Conservation (phyloP, 2,797 vertebrate genomes). For the Ctenopoma kingsleyae region DNA sequence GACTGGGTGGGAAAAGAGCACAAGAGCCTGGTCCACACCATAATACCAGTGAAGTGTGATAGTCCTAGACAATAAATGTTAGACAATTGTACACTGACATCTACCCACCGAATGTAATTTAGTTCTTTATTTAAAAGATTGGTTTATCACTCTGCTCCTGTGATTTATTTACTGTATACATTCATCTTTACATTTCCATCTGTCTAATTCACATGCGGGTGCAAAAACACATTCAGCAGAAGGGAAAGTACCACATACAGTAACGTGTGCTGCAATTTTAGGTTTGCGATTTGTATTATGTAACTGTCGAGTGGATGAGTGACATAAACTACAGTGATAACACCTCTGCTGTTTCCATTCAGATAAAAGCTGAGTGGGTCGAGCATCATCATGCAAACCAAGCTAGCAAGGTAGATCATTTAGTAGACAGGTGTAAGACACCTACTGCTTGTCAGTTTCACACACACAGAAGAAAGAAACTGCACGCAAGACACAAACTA, state of each 20-base stretch:
- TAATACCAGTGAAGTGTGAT: slow-evolving; percentile 1
- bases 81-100: slow-evolving; percentile 3
- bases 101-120: neutral
- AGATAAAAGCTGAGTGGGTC: slow-evolving; percentile 2
- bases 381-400: neutral
- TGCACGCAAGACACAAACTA: neutral
- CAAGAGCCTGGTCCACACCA: slow-evolving; percentile 1
- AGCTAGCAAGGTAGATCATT: neutral
- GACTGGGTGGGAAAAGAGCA: slow-evolving; percentile 30
- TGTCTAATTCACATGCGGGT: neutral
- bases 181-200: neutral
- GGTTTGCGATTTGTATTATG: neutral
- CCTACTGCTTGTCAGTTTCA: neutral
- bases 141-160: neutral
- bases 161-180: neutral
- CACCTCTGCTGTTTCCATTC: slow-evolving; percentile 26
- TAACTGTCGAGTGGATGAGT: neutral
- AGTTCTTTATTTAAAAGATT: neutral
- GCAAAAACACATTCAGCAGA: neutral
- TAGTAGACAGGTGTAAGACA: neutral
- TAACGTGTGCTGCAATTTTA: neutral
- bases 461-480: neutral
- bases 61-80: slow-evolving; percentile 5
- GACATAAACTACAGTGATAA: neutral
- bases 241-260: neutral